Evolutionary conservation across 1,140 invertebrate genomes (phyloP), one percentile per base, ranked within the genome.

Genomic region (Callitettix versicolor): DNA sequence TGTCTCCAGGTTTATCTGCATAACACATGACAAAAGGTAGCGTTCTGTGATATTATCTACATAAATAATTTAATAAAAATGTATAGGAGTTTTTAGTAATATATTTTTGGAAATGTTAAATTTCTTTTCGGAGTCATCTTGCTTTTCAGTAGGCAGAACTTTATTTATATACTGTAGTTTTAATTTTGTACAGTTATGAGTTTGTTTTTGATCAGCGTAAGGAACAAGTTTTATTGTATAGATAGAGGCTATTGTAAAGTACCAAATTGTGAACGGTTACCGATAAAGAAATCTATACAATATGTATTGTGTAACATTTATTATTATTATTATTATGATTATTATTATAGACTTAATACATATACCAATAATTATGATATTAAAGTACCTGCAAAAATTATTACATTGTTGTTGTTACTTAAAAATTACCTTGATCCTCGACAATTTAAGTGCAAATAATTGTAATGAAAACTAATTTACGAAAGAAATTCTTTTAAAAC

Each of bases 361-460:
- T 56, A 58, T 60, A 54, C 53, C 52, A 57, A 60, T 60, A 58
- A 55, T 57, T 57, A 58, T 60, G 55, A 60, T 57, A 60, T 60
- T 60, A 60, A 60, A 60, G 59, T 60, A 60, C 59, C 59, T 60
- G 59, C 55, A 60, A 60, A 60, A 60, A 56, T 36, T 38, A 43
- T 20, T n/a, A 52, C 17, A 43, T 36, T 36, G n/a, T 21, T 40
- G 24, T 52, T 52, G 3, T 44, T 44, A 30, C 26, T 30, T 30
- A 30, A 30, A 30, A 30, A 3, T 30, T 30, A 4, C 26, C 26
- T 30, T 30, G 3, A 4, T 30, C 26, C 26, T 30, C 26, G 9
- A 30, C 3, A 30, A 30, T 30, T 30, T 4, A 30, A 4, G 9
- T 30, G 3, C 26, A 30, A 4, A 4, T 30, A 4, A 9, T 30